Conservation (phyloP, 2,797 vertebrate species). For the Microtus agrestis region DNA sequence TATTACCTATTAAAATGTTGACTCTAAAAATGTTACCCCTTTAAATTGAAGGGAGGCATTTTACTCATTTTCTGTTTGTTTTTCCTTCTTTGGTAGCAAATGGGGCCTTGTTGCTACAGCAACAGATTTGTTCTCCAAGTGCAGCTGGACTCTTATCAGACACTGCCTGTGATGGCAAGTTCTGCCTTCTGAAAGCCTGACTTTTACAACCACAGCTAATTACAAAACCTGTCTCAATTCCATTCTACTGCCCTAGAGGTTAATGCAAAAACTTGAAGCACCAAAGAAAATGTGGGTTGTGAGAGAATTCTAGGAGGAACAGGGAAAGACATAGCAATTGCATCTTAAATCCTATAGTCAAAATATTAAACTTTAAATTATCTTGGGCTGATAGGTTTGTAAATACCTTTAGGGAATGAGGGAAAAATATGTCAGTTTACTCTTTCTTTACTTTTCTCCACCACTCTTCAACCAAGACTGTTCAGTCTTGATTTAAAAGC, state of each 20-base stretch:
- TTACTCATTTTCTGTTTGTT: slow-evolving; percentile 56
- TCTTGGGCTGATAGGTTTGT: not conserved
- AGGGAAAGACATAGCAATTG: slow-evolving; percentile 69
- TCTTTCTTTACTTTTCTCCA: not conserved
- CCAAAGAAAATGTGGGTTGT: slow-evolving; percentile 29
- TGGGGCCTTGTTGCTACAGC: slow-evolving; percentile 67
- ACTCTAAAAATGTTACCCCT: not conserved
- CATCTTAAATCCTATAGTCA: slow-evolving; percentile 69
- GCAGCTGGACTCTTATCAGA: slow-evolving; percentile 65
- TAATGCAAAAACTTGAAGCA: slow-evolving; percentile 69
- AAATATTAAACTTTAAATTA: slow-evolving; percentile 70
- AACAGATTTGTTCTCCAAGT: slow-evolving; percentile 65
- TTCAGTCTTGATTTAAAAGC: slow-evolving; percentile 1
- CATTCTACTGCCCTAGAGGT: slow-evolving; percentile 73
- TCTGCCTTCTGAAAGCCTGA: slow-evolving; percentile 67
- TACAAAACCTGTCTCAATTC: slow-evolving; percentile 73
- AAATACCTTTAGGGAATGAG: slow-evolving; percentile 17
- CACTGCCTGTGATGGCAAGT: slow-evolving; percentile 25
- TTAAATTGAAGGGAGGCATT: slow-evolving; percentile 61
- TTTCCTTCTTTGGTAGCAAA: slow-evolving; percentile 53
- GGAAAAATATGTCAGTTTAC: not conserved
- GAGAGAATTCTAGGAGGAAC: slow-evolving; percentile 41
- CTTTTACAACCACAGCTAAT: slow-evolving; percentile 76
- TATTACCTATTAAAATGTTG: slow-evolving; percentile 22
- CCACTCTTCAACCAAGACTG: not conserved